Conservation (phyloP, 2,797 vertebrate species). For the Cryptoprocta ferox region DNA sequence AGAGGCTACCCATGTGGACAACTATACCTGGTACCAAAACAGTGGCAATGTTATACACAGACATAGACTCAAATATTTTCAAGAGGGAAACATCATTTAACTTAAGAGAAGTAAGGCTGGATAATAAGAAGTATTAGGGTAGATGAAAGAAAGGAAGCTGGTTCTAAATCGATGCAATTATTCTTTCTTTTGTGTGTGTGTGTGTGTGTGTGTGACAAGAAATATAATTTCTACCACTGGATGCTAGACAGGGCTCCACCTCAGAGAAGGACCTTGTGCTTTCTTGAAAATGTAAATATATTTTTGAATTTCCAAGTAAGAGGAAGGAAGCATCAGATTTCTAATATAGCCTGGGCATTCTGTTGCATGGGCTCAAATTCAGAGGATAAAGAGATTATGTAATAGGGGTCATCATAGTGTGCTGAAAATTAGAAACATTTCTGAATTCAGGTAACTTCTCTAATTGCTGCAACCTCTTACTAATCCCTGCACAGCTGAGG, state of each 20-base stretch:
- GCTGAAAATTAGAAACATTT: background rate
- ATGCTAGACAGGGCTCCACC: background rate
- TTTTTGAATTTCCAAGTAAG: background rate
- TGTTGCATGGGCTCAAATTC: background rate
- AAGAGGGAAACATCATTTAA: background rate
- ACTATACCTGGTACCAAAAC: background rate
- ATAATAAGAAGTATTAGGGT: no score
- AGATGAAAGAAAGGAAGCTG: background rate
- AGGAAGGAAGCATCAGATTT: background rate
- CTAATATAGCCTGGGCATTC: background rate
- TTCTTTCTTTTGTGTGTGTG: background rate
- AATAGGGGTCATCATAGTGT: background rate
- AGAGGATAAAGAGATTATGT: background rate
- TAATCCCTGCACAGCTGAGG: background rate
- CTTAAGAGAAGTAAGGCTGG: background rate
- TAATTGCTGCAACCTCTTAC: background rate
- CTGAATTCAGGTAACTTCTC: background rate
- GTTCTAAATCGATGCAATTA: background rate
- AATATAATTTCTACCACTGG: background rate
- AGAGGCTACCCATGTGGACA: background rate
- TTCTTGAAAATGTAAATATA: background rate
- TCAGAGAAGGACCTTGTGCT: background rate
- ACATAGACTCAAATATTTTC: background rate
- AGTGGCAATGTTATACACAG: background rate
- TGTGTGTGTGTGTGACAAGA: background rate